These are phyloP conservation scores for Smittia sp. DNA, from an alignment of 2,888 invertebrate genomes.

Conservation along the genomic window DNA sequence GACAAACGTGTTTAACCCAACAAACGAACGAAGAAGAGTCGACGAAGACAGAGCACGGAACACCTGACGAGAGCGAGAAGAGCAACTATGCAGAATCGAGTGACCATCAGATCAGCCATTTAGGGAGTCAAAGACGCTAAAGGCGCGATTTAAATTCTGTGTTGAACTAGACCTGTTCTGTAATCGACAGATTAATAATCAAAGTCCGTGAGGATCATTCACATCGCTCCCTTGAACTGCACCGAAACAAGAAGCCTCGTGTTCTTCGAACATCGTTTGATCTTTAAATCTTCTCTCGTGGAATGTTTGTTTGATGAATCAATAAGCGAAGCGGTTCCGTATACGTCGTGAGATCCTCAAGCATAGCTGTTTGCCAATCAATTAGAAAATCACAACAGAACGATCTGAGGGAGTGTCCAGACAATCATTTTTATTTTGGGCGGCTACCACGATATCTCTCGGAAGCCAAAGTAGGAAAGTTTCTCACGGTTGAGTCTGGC, in stretches of 20 bases:
- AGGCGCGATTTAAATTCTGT: slow-evolving; percentile 7
- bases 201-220: background rate
- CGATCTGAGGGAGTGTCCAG: background rate
- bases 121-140: background rate
- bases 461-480: background rate
- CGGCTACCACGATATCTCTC: background rate
- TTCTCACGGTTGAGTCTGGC: background rate
- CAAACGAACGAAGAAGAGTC: background rate
- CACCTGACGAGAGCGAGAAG: slow-evolving; percentile 17
- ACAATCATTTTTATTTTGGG: background rate
- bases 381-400: background rate
- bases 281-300: background rate
- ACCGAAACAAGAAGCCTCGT: background rate
- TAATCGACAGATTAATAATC: background rate
- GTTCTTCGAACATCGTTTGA: background rate
- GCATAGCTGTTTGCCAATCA: background rate
- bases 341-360: slow-evolving; percentile 3
- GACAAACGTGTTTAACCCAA: slow-evolving; percentile 36
- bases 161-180: background rate
- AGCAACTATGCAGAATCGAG: background rate
- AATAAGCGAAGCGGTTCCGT: slow-evolving; percentile 8
- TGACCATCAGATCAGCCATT: background rate
- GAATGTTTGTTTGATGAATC: slow-evolving; percentile 10
- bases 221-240: background rate
- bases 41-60: background rate